Base-by-base conservation (phyloP, 2,888 invertebrate genomes). In the Drepanosiphum platanoidis region DNA sequence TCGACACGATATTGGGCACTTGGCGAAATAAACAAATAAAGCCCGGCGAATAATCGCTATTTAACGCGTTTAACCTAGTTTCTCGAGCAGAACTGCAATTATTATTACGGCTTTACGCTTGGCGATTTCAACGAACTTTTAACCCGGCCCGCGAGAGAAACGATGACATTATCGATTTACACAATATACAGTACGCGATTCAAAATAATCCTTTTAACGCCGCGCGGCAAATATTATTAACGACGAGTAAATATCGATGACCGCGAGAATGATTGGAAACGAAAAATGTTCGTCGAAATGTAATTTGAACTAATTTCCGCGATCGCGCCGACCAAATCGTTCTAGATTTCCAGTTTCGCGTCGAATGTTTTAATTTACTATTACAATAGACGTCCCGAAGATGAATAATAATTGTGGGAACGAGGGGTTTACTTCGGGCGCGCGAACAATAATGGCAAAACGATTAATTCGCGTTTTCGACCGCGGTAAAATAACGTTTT, bases 1-100 rank as follows among this genome's bases (percentile, higher is more conserved):
- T 61, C 61, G 1, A 39, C 27, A 39, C 27, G 13, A n/a, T 39
- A 71, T 39, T 13, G n/a, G 4, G 2, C 3, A 15, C 39, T 27
- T 4, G 13, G 13, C 27, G 3, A 5, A 0, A 32, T n/a, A 58
- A 71, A 81, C 58, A 39, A 71, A 82, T 82, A 64, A 61, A 61
- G 13, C 70, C 61, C 61, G 27, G 15, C 9, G 39, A 61, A 70
- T 42, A 61, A 81, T 72, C 42, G 32, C n/a, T n/a, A n/a, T n/a
- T n/a, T 27, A 1, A 39, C 13, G 39, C 71, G 61, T 72, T 72
- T 82, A 82, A 71, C 81, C 71, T 18, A 64, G n/a, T 82, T 82
- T 42, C 32, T 72, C 81, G 46, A 82, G 39, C 81, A 82, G 30
- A 82, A 82, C 71, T 61, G n/a, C 11, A 9, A 75, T 68, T 80